Conservation (phyloP, 2,113 vertebrate genomes). For the Furnarius figulus region DNA sequence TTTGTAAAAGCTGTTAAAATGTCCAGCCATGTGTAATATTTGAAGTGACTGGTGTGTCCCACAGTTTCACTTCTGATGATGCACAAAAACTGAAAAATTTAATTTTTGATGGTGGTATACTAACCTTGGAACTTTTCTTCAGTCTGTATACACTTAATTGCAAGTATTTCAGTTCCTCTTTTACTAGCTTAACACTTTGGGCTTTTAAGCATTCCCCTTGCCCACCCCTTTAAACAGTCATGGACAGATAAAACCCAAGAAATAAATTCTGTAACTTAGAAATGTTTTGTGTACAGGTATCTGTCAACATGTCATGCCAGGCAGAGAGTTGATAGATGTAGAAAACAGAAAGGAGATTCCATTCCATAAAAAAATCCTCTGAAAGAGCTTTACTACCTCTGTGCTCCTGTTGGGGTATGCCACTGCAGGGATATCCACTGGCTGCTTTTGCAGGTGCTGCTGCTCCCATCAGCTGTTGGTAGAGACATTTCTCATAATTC, state of each 20-base stretch:
- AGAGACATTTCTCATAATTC: not conserved
- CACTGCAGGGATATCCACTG: accelerated
- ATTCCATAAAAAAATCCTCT: not conserved
- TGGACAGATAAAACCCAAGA: not conserved
- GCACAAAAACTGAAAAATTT: not conserved
- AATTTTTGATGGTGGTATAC: not conserved
- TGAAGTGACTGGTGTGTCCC: not conserved
- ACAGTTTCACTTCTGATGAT: not conserved
- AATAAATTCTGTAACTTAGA: not conserved
- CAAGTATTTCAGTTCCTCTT: not conserved
- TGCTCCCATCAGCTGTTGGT: accelerated
- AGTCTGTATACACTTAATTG: not conserved
- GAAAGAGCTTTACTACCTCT: not conserved
- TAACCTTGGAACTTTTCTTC: not conserved
- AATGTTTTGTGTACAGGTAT: not conserved
- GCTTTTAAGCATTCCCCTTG: not conserved
- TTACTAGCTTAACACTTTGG: not conserved
- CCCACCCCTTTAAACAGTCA: not conserved
- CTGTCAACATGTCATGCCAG: not conserved
- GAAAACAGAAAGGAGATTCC: not conserved
- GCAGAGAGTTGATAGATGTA: not conserved
- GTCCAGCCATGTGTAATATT: not conserved
- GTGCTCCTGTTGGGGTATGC: accelerated
- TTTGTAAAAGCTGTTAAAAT: not conserved
- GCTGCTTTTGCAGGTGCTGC: not conserved